These are phyloP conservation scores for Poecile atricapillus DNA, from an alignment of 2,113 vertebrate genomes.

Conservation along the genomic window DNA sequence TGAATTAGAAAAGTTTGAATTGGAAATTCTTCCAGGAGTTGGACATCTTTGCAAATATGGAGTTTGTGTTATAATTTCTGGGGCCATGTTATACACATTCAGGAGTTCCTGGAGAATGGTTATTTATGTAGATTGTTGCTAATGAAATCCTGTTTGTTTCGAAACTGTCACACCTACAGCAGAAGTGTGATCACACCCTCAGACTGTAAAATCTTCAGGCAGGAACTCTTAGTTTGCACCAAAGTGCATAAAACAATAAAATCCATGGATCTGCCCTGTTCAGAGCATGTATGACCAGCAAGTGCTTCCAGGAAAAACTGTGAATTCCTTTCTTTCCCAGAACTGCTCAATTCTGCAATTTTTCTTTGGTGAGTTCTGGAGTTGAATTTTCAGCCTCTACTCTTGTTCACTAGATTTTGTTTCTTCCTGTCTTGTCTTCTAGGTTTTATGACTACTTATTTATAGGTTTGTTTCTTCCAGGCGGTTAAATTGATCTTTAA, in stretches of 20 bases:
- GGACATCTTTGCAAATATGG: not conserved
- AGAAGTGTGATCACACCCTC: not conserved
- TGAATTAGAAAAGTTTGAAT: not conserved
- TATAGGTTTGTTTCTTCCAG: conserved; percentile 61
- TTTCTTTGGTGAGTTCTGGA: not conserved
- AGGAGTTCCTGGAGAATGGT: not conserved
- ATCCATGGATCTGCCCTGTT: not conserved
- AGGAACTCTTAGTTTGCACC: not conserved
- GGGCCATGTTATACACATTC: not conserved
- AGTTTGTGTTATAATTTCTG: not conserved
- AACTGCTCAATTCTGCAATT: not conserved
- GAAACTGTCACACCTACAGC: not conserved
- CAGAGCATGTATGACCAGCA: not conserved
- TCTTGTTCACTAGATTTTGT: not conserved
- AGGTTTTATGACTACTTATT: conserved; percentile 49
- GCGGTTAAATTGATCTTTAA: conserved; percentile 57
- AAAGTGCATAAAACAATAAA: not conserved
- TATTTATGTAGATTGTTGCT: not conserved
- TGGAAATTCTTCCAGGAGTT: not conserved
- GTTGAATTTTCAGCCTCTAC: conserved; percentile 3
- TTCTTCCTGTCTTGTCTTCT: conserved; percentile 51
- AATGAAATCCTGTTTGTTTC: not conserved
- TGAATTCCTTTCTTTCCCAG: not conserved
- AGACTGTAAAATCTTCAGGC: not conserved
- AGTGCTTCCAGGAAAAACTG: not conserved